phyloP scores from a whole-genome alignment of 1,140 invertebrate genomes.

The Drosophila gunungcola region DNA sequence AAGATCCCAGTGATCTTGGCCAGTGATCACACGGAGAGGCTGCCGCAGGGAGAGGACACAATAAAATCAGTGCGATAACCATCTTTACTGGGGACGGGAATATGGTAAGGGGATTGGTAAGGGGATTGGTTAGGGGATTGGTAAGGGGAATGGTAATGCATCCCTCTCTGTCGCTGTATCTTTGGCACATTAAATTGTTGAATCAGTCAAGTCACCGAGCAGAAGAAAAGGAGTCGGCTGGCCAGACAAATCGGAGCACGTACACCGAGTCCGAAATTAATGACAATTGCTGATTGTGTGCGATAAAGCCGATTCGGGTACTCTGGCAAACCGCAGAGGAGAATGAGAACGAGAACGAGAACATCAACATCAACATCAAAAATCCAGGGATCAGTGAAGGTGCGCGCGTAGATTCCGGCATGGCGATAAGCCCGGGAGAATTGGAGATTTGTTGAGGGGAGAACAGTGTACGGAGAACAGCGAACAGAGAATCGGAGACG shows the following conservation, averaged over 20 bases:
- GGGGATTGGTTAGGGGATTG: not conserved
- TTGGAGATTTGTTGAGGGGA: conserved; percentile 10
- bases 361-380: not conserved
- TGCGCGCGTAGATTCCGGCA: conserved; percentile 61
- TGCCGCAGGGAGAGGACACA: conserved; percentile 45
- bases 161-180: conserved; percentile 21
- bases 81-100: conserved; percentile 56
- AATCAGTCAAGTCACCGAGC: conserved; percentile 73
- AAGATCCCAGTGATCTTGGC: not conserved
- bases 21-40: conserved; percentile 23
- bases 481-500: not conserved
- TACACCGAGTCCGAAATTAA: conserved; percentile 82
- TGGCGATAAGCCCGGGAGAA: conserved; percentile 49
- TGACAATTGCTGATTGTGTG: conserved; percentile 83
- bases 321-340: conserved; percentile 22
- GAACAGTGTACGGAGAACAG: not conserved
- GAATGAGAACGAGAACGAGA: not conserved
- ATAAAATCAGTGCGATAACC: conserved; percentile 73
- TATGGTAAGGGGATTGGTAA: not conserved
- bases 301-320: conserved; percentile 65
- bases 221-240: conserved; percentile 12
- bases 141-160: conserved; percentile 1
- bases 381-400: conserved; percentile 51
- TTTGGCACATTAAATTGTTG: conserved; percentile 79
- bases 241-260: conserved; percentile 77